Conservation (phyloP, 2,888 invertebrate genomes). For the Parasteatoda lunata region DNA sequence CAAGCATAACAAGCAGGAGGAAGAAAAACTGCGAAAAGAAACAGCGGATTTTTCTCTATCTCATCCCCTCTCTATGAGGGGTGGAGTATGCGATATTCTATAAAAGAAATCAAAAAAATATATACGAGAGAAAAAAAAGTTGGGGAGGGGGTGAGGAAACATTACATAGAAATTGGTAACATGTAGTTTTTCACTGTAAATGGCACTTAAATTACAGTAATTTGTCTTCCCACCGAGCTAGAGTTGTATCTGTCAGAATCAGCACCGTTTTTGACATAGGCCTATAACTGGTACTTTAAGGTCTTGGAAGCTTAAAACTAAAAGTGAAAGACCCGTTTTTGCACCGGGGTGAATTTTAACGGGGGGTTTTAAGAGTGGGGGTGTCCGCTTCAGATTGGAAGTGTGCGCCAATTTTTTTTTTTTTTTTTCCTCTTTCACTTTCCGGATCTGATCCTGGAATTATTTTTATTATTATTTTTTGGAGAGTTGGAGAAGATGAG, state of each 20-base stretch:
- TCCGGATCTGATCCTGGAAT: not conserved
- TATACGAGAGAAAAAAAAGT: constrained; percentile 5
- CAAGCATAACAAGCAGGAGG: constrained; percentile 47
- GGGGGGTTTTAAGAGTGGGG: constrained; percentile 37
- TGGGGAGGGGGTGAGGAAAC: constrained; percentile 45
- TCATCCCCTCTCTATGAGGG: constrained; percentile 17
- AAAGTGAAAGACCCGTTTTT: constrained; percentile 59
- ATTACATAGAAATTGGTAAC: constrained; percentile 68
- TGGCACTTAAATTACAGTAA: constrained; percentile 69
- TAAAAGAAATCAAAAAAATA: constrained; percentile 42
- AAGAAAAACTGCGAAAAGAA: constrained; percentile 45
- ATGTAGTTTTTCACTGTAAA: constrained; percentile 69
- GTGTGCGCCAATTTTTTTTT: constrained; percentile 11
- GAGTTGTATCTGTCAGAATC: constrained; percentile 54
- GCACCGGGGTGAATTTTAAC: constrained; percentile 58
- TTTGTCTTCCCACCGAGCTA: constrained; percentile 57
- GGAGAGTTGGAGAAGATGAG: constrained; percentile 11
- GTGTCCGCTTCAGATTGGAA: constrained; percentile 60
- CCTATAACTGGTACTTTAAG: constrained; percentile 65
- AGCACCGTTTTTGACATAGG: constrained; percentile 62
- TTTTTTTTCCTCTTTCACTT: constrained; percentile 10
- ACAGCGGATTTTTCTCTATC: constrained; percentile 35
- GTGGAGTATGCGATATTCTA: constrained; percentile 20
- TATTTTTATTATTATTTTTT: constrained; percentile 22
- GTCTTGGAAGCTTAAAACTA: constrained; percentile 54